Evolutionary conservation across 2,888 invertebrate species (phyloP).

Genomic region (Pterobdella sp.): DNA sequence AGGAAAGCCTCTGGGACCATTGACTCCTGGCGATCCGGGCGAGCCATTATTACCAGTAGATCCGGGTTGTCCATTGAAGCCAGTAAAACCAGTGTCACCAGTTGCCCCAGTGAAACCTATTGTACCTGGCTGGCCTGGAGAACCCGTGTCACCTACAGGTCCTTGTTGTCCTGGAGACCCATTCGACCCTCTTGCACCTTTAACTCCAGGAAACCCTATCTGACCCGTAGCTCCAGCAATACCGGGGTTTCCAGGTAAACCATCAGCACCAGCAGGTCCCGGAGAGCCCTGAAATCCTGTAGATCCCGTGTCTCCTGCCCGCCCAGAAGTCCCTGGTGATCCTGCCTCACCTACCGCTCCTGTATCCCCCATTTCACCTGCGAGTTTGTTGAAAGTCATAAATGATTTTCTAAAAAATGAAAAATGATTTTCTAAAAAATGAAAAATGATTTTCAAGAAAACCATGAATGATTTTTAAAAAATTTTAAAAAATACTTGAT

Average conservation of each 20-base stretch:
- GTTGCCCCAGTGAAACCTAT: slow-evolving; percentile 4
- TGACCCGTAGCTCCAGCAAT: slow-evolving; percentile 27
- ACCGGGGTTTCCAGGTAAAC: slow-evolving; percentile 30
- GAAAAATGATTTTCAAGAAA: too few species aligned
- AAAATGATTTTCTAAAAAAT: too few species aligned
- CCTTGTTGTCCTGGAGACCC: slow-evolving; percentile 30
- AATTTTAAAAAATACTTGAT: too few species aligned
- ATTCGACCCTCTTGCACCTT: slow-evolving; percentile 21
- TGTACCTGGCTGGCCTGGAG: slow-evolving; percentile 7
- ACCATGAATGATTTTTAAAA: too few species aligned
- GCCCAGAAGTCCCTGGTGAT: background rate
- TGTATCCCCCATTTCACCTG: background rate
- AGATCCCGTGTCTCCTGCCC: background rate
- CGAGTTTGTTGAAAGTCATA: background rate
- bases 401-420: too few species aligned
- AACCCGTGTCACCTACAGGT: slow-evolving; percentile 21
- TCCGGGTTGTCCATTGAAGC: background rate
- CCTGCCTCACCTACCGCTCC: background rate
- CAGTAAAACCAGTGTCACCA: background rate
- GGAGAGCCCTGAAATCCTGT: slow-evolving; percentile 4
- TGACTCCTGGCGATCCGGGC: too few species aligned
- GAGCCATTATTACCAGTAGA: too few species aligned
- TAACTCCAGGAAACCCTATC: slow-evolving; percentile 22
- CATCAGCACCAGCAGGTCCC: slow-evolving; percentile 29
- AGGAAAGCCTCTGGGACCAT: slow-evolving; percentile 19